These are phyloP conservation scores for Drosophila nr. medialis DNA, from an alignment of 2,888 invertebrate genomes.

Conservation along the genomic window DNA sequence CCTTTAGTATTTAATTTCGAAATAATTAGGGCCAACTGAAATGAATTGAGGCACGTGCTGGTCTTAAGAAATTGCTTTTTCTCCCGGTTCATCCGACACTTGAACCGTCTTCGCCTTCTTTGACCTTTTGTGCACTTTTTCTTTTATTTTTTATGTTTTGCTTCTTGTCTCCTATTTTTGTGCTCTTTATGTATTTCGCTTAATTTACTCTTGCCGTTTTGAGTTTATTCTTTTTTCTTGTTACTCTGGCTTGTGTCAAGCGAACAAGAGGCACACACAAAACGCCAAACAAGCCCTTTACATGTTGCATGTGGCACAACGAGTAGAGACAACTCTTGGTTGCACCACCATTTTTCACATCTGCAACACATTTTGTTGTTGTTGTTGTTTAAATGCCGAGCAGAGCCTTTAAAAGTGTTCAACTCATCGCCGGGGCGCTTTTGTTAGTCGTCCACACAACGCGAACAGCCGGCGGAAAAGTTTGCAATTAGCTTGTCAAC, in stretches of 20 bases:
- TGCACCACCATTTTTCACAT: slow-evolving; percentile 55
- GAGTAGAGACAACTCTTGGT: slow-evolving; percentile 56
- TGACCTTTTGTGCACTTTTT: slow-evolving; percentile 54
- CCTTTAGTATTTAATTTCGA: slow-evolving; percentile 56
- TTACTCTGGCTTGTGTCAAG: slow-evolving; percentile 36
- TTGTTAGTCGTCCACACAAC: slow-evolving; percentile 44
- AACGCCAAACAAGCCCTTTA: slow-evolving; percentile 30
- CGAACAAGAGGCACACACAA: slow-evolving; percentile 57
- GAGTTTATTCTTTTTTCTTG: slow-evolving; percentile 31
- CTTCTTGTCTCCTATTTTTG: slow-evolving; percentile 11
- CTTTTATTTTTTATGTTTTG: not conserved
- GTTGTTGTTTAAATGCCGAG: slow-evolving; percentile 36
- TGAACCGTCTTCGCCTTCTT: slow-evolving; percentile 26
- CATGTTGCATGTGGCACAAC: slow-evolving; percentile 47
- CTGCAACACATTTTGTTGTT: slow-evolving; percentile 36
- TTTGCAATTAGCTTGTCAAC: slow-evolving; percentile 74
- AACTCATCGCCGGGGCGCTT: slow-evolving; percentile 29
- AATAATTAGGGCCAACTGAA: slow-evolving; percentile 70
- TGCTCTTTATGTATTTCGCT: slow-evolving; percentile 26
- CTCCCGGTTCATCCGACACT: slow-evolving; percentile 31
- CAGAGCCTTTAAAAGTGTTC: slow-evolving; percentile 40
- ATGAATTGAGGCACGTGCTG: slow-evolving; percentile 74
- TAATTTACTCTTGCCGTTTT: slow-evolving; percentile 41
- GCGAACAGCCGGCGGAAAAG: slow-evolving; percentile 58
- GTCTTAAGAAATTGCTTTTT: slow-evolving; percentile 69